A percentile compares a stretch with the other conserved stretches of the same genome.
Conservation (phyloP, 2,113 vertebrate species). For the Kryptolebias marmoratus region DNA sequence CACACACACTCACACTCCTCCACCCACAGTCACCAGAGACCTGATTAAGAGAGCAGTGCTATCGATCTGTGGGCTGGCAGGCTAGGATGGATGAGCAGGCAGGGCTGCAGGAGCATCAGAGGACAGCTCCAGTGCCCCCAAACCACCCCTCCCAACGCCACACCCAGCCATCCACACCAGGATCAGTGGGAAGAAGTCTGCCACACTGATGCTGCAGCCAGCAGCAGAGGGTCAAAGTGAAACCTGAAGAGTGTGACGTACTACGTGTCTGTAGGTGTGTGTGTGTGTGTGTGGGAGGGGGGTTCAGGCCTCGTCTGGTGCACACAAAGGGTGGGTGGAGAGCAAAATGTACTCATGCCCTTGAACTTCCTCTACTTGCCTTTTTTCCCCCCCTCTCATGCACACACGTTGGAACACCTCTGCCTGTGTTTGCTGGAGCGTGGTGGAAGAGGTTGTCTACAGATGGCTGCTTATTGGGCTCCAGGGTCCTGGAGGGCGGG, state of each 20-base stretch:
- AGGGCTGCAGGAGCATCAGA: constrained; percentile 73
- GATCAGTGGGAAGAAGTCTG: constrained; percentile 44
- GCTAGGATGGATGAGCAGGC: constrained; percentile 81
- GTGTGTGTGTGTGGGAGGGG: not conserved
- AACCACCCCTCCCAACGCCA: constrained; percentile 37
- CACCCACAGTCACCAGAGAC: constrained; percentile 80
- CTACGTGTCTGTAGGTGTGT: not conserved
- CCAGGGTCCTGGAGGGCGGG: constrained; percentile 69
- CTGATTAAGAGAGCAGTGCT: constrained; percentile 83
- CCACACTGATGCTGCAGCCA: constrained; percentile 35
- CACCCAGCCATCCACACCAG: constrained; percentile 63
- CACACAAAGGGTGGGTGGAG: constrained; percentile 10
- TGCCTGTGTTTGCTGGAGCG: constrained; percentile 70
- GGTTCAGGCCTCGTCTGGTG: not conserved
- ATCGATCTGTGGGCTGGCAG: constrained; percentile 81
- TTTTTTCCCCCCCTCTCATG: constrained; percentile 25
- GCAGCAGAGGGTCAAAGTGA: constrained; percentile 3
- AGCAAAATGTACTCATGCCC: constrained; percentile 62
- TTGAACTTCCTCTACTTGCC: constrained; percentile 70
- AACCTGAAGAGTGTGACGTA: constrained; percentile 13
- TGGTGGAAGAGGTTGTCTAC: constrained; percentile 77
- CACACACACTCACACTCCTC: constrained; percentile 46
- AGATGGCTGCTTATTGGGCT: constrained; percentile 85
- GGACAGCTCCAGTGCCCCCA: constrained; percentile 70
- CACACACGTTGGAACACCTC: constrained; percentile 49